Percentiles rank a stretch among this genome's conserved stretches.
Conservation (phyloP, 2,888 invertebrate genomes). For the Cheilosia vernalis region DNA sequence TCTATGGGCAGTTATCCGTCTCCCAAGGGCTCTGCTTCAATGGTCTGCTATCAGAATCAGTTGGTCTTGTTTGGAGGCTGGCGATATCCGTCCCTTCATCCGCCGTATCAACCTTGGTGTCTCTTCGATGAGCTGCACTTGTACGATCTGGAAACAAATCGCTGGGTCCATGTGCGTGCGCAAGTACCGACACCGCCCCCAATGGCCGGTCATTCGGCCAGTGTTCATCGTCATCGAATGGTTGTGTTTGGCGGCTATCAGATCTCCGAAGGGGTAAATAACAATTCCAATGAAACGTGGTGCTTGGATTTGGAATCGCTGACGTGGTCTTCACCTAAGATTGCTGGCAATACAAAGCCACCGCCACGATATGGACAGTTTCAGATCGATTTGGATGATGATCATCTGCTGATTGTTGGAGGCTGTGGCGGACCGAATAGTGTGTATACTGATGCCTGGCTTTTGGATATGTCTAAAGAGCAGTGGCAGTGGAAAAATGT, state of each 20-base stretch:
- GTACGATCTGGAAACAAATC: constrained; percentile 91
- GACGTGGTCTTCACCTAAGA: constrained; percentile 91
- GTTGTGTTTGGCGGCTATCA: constrained; percentile 91
- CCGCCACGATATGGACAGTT: constrained; percentile 96
- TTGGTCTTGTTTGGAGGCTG: constrained; percentile 97
- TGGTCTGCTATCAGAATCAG: constrained; percentile 93
- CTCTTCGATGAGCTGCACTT: constrained; percentile 96
- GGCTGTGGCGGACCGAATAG: constrained; percentile 95
- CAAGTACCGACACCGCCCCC: constrained; percentile 80
- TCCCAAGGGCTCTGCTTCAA: constrained; percentile 96
- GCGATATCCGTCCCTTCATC: constrained; percentile 95
- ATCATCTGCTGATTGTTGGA: constrained; percentile 91
- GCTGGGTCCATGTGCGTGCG: constrained; percentile 86
- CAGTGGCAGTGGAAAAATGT: constrained; percentile 91
- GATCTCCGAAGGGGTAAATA: constrained; percentile 84
- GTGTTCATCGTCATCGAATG: constrained; percentile 92
- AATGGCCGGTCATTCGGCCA: constrained; percentile 96
- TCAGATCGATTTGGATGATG: constrained; percentile 91
- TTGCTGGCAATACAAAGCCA: constrained; percentile 87
- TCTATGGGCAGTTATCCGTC: constrained; percentile 93
- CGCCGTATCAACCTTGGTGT: constrained; percentile 92
- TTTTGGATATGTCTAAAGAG: constrained; percentile 90
- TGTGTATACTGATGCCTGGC: constrained; percentile 95
- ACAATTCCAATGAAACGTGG: constrained; percentile 93
- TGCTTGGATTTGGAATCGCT: constrained; percentile 91